phyloP scores from a whole-genome alignment of 2,113 vertebrate genomes.

The Pristiophorus japonicus region DNA sequence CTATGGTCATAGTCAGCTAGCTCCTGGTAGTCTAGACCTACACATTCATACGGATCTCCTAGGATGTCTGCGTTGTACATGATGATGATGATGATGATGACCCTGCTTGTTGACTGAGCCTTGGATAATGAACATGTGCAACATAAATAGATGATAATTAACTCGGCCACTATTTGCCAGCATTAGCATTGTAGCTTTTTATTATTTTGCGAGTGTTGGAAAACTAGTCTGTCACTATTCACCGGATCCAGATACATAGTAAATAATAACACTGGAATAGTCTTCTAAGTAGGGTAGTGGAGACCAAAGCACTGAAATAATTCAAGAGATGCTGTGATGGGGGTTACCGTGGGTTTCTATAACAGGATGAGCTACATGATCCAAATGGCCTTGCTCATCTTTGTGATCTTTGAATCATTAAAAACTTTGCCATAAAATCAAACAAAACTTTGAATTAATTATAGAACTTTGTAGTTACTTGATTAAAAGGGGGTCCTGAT shows the following conservation, averaged over 20 bases:
- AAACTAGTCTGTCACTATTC: background rate
- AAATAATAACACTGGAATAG: background rate
- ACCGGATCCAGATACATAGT: background rate
- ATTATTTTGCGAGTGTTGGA: background rate
- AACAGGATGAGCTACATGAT: background rate
- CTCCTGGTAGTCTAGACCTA: background rate
- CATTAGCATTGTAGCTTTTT: background rate
- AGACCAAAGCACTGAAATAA: background rate
- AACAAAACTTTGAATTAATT: background rate
- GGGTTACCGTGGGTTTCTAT: background rate
- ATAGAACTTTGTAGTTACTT: background rate
- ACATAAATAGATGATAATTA: background rate
- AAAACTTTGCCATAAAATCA: background rate
- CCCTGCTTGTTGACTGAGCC: background rate
- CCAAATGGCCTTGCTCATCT: background rate
- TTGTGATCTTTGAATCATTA: background rate
- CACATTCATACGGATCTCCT: background rate
- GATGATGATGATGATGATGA: no score
- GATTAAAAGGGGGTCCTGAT: background rate
- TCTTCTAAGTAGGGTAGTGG: background rate
- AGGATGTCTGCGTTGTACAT: background rate
- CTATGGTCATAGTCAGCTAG: background rate
- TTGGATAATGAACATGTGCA: background rate
- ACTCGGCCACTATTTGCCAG: background rate
- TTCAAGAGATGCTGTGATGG: background rate